Evolutionary conservation across 2,113 vertebrate species (phyloP), one percentile per base, ranked within the genome.

Genomic region (Naja naja): DNA sequence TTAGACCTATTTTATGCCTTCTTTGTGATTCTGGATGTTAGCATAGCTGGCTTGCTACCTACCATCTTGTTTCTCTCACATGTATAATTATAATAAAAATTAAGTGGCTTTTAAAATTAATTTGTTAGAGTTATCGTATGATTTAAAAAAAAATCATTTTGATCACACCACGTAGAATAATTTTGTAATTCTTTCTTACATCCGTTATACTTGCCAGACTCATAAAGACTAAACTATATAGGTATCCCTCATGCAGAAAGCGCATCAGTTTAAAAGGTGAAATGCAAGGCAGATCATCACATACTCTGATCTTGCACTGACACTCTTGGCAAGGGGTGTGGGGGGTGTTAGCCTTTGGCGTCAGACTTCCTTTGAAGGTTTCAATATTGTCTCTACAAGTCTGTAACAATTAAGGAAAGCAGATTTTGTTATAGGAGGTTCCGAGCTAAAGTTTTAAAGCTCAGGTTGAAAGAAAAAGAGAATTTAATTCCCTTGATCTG

Each of bases 201-300:
- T 45, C 39, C 2, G 2, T 12, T 45, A 30, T 7, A 47, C 89
- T 49, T 25, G 39, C 60, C 14, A 3, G 74, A 27, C 64, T 27
- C 23, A 90, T 39, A 56, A 86, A 34, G 34, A 12, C 69, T 20
- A 55, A 85, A 30, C 22, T 5, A 5, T 85, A 52, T 43, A 55
- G 23, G n/a, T 39, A 10, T 43, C 45, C 54, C 9, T 60, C 12
- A 7, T 87, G 47, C 18, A 20, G 54, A n/a, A 87, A 11, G 23
- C 47, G 39, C 5, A 34, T n/a, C 54, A 20, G 55, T 90, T 90
- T 30, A 64, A 90, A 90, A 95, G 90, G 49, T 94, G 95, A 91
- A 92, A 89, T 22, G 74, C 89, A 54, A 60, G 49, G 16, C 93
- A 54, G 85, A n/a, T 14, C 53, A 39, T 55, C 53, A 45, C n/a